Conservation (phyloP, 2,113 vertebrate species). For the Hippocampus abdominalis region DNA sequence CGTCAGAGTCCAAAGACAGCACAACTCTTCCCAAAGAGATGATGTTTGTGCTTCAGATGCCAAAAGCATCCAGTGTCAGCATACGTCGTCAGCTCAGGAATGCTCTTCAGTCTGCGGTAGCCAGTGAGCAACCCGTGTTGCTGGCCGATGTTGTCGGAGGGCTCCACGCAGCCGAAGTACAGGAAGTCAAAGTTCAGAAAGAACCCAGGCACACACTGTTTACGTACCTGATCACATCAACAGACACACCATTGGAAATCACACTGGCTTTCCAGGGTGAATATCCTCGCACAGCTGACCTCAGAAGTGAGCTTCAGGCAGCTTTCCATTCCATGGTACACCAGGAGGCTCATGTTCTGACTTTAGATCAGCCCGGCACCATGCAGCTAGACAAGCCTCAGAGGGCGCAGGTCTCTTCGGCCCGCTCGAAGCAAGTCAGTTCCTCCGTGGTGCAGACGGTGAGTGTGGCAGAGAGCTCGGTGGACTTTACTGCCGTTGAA, state of each 20-base stretch:
- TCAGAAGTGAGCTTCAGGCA: constrained; percentile 79
- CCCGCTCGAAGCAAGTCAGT: constrained; percentile 55
- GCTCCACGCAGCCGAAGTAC: constrained; percentile 74
- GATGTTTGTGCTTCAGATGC: constrained; percentile 66
- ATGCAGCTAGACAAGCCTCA: constrained; percentile 60
- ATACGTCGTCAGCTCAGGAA: constrained; percentile 77
- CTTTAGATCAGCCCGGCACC: constrained; percentile 72
- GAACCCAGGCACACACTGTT: constrained; percentile 74
- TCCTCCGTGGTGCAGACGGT: constrained; percentile 67
- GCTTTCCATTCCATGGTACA: constrained; percentile 80
- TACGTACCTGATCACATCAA: constrained; percentile 80
- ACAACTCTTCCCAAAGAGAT: constrained; percentile 76
- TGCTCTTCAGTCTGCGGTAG: constrained; percentile 78
- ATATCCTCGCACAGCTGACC: constrained; percentile 78
- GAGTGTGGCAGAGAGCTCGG: constrained; percentile 58
- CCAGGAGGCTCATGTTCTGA: constrained; percentile 76
- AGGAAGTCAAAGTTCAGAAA: constrained; percentile 73
- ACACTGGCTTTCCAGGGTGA: constrained; percentile 76
- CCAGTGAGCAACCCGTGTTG: constrained; percentile 74
- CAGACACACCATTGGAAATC: constrained; percentile 76
- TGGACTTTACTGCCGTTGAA: constrained; percentile 47
- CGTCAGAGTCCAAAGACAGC: constrained; percentile 67
- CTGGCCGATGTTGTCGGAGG: constrained; percentile 77
- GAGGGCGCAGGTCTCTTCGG: constrained; percentile 54
- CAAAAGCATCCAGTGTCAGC: constrained; percentile 68